A percentile compares a stretch with the other conserved stretches of the same genome.
phyloP scores from a whole-genome alignment of 2,888 invertebrate species.

The Oscheius myriophilus region DNA sequence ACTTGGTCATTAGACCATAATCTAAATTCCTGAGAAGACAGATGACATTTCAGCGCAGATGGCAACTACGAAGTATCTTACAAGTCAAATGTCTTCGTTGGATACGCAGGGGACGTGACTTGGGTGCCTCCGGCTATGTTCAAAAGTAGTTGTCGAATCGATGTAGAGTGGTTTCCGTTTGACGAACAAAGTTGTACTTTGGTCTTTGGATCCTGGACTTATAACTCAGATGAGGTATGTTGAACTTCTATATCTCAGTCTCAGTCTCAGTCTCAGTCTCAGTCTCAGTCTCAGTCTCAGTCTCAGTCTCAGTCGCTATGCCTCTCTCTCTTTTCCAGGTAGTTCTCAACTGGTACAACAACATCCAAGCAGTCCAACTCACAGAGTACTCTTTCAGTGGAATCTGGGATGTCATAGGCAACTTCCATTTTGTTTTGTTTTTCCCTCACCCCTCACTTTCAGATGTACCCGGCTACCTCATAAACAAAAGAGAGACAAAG shows the following conservation, averaged over 20 bases:
- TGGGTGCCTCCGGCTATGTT: conserved; percentile 99
- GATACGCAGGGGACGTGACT: conserved; percentile 76
- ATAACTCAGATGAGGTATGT: conserved; percentile 92
- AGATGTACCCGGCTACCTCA: conserved; percentile 71
- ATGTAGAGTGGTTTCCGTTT: conserved; percentile 62
- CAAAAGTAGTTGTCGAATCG: conserved; percentile 58
- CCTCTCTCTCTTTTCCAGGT: conserved; percentile 76
- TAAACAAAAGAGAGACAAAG: conserved; percentile 49
- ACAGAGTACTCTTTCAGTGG: conserved; percentile 97
- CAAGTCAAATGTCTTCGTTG: conserved; percentile 57
- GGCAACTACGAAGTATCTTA: conserved; percentile 98
- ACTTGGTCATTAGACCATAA: no score
- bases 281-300: background rate
- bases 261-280: no score
- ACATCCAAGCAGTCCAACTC: conserved; percentile 78
- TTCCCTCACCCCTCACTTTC: background rate
- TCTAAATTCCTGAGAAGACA: no score
- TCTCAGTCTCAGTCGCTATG: background rate
- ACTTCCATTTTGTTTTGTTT: background rate
- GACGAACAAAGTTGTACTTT: conserved; percentile 68
- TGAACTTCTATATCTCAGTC: background rate
- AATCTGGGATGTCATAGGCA: conserved; percentile 95
- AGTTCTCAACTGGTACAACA: conserved; percentile 80
- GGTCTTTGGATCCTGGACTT: conserved; percentile 73
- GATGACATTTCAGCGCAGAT: conserved; percentile 82